Percentiles rank a stretch among this genome's conserved stretches.
Evolutionary conservation across 2,797 vertebrate genomes (phyloP).

Genomic region (Enteromius fasciolatus): DNA sequence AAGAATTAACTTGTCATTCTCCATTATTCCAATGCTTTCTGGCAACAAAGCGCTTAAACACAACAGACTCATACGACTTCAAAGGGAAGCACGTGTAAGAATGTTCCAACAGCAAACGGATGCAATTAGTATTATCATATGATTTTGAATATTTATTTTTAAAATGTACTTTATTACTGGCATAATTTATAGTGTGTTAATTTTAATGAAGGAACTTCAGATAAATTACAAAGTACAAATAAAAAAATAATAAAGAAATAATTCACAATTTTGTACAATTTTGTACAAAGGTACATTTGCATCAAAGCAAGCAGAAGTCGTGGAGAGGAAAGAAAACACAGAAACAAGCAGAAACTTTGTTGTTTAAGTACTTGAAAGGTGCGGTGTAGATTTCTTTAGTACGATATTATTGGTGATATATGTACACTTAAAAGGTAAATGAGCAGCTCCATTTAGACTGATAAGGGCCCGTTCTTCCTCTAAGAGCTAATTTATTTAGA

Average conservation of each 20-base stretch:
- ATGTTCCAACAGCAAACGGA: background rate
- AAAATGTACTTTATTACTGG: background rate
- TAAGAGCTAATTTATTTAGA: slow-evolving; percentile 29
- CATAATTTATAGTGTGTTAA: no score
- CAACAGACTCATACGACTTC: background rate
- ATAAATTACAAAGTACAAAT: no score
- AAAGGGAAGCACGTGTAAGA: background rate
- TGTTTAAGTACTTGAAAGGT: background rate
- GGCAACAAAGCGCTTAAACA: background rate
- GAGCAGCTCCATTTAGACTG: slow-evolving; percentile 9
- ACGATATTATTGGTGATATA: slow-evolving; percentile 1
- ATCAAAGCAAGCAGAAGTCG: slow-evolving; percentile 14
- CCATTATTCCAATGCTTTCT: background rate
- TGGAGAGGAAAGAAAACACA: background rate
- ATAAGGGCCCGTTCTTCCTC: slow-evolving; percentile 6
- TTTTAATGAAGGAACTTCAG: background rate
- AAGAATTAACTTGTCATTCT: background rate
- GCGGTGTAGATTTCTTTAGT: background rate
- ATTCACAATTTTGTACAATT: no score
- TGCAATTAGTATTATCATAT: background rate
- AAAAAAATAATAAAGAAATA: background rate
- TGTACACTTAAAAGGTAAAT: slow-evolving; percentile 29
- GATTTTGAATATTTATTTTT: background rate
- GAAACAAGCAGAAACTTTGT: slow-evolving; percentile 1
- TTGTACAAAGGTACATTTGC: background rate